Conservation (phyloP, 1,140 invertebrate genomes). For the Heliconius nattereri region DNA sequence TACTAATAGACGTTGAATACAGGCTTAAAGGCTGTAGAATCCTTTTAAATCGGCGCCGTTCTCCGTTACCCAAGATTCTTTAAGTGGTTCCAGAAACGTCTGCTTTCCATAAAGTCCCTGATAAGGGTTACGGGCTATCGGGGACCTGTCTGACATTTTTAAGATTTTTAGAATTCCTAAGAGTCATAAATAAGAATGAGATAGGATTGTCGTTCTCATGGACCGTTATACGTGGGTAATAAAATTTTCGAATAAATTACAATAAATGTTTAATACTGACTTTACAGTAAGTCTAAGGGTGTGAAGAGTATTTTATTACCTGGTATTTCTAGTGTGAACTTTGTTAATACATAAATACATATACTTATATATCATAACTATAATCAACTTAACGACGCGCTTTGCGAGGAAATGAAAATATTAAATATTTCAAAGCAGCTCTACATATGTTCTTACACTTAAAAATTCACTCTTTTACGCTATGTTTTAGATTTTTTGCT, state of each 20-base stretch:
- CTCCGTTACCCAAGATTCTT: constrained; percentile 40
- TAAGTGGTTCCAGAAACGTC: constrained; percentile 57
- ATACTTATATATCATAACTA: too few species aligned
- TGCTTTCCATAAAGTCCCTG: constrained; percentile 61
- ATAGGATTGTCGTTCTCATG: constrained; percentile 24
- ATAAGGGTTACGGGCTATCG: constrained; percentile 57
- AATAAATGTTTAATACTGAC: constrained; percentile 5
- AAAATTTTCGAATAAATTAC: constrained; percentile 11
- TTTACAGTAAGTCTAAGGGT: not conserved
- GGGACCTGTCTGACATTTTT: constrained; percentile 49
- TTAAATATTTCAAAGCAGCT: too few species aligned
- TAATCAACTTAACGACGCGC: too few species aligned
- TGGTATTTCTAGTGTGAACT: not conserved
- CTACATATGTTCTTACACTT: too few species aligned
- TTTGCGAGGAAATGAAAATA: too few species aligned
- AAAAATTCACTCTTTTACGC: not conserved
- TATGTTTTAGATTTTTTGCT: not conserved
- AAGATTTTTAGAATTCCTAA: constrained; percentile 47
- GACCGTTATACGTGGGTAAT: constrained; percentile 9
- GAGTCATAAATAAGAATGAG: constrained; percentile 25
- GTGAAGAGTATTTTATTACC: not conserved
- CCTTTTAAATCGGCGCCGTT: constrained; percentile 43
- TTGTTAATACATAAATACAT: not conserved
- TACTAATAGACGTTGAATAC: constrained; percentile 38
- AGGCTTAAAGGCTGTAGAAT: constrained; percentile 36